Percentiles rank a stretch among this genome's conserved stretches.
Evolutionary conservation across 2,113 vertebrate species (phyloP).

Genomic region (Bos indicus): DNA sequence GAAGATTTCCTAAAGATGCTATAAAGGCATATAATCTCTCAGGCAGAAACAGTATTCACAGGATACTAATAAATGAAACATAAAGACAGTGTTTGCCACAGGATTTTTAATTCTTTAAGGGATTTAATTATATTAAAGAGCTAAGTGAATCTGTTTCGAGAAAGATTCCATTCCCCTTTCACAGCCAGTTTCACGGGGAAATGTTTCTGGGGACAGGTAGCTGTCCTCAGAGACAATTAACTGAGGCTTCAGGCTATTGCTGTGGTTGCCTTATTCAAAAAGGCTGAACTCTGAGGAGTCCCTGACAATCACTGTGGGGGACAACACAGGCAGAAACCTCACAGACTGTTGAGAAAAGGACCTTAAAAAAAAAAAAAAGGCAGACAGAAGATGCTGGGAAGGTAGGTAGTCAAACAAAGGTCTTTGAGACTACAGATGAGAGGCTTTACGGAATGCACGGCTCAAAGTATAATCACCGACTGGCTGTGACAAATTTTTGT

Average conservation of each 20-base stretch:
- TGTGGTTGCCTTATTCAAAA: neutral
- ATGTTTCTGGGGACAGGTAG: neutral
- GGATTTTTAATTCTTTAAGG: neutral
- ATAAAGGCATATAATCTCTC: neutral
- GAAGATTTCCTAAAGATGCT: neutral
- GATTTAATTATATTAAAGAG: neutral
- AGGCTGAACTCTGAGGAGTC: neutral
- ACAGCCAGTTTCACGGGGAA: neutral
- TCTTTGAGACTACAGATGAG: neutral
- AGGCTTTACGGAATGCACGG: neutral
- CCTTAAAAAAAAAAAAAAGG: neutral
- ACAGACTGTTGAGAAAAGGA: neutral
- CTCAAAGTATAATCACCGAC: neutral
- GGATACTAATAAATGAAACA: neutral
- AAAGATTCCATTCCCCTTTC: neutral
- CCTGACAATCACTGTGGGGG: neutral
- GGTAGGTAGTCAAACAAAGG: neutral
- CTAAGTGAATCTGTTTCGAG: neutral
- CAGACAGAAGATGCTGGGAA: neutral
- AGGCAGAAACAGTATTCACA: neutral
- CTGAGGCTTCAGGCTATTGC: neutral
- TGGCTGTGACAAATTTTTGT: neutral
- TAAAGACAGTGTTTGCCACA: neutral
- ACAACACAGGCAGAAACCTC: neutral
- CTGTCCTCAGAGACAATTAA: neutral